phyloP scores from a whole-genome alignment of 2,113 vertebrate species.

The Oncorhynchus kisutch region DNA sequence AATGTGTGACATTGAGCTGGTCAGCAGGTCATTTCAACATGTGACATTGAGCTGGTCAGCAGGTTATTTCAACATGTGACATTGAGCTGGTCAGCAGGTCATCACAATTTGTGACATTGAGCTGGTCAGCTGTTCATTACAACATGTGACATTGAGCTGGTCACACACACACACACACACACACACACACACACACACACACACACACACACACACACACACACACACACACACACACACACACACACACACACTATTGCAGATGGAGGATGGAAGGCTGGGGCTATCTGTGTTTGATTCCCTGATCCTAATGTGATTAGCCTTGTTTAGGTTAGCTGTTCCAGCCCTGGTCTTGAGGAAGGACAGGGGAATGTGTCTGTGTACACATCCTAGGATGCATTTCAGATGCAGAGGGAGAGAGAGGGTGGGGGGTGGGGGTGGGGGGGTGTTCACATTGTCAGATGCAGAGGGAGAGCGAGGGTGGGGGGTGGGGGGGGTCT shows the following conservation, averaged over 20 bases:
- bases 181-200: constrained; percentile 35
- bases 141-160: too few species aligned
- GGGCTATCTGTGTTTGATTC: constrained; percentile 65
- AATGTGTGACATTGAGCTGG: too few species aligned
- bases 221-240: neutral
- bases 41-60: too few species aligned
- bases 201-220: constrained; percentile 14
- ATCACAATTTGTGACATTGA: too few species aligned
- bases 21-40: too few species aligned
- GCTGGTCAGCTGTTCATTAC: too few species aligned
- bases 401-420: neutral
- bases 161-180: constrained; percentile 15
- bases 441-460: neutral
- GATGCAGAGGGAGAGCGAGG: neutral
- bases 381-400: constrained; percentile 15
- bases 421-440: neutral
- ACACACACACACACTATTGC: neutral
- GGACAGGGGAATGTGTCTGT: constrained; percentile 43
- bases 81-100: too few species aligned
- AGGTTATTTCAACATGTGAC: too few species aligned
- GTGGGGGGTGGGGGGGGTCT: too few species aligned
- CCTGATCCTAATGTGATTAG: constrained; percentile 62
- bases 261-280: constrained; percentile 35
- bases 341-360: constrained; percentile 45
- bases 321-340: constrained; percentile 66